Conservation (phyloP, 2,797 vertebrate genomes). For the Crenichthys baileyi region DNA sequence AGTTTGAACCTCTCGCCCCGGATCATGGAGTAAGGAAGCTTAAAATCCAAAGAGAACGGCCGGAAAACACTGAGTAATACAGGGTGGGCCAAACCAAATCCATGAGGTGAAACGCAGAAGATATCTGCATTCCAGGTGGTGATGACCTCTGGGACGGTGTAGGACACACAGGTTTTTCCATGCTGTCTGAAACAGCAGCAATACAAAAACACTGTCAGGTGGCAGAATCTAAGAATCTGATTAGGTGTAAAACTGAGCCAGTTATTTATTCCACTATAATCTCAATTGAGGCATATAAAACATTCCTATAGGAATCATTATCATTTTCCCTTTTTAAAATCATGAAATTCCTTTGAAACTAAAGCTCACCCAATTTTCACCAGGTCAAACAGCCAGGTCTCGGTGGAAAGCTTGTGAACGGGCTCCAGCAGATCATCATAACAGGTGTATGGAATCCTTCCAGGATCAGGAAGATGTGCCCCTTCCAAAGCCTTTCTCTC, state of each 20-base stretch:
- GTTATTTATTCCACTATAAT: neutral
- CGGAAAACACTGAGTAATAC: slow-evolving; percentile 79
- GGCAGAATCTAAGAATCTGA: neutral
- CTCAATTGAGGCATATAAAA: neutral
- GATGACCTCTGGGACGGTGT: slow-evolving; percentile 80
- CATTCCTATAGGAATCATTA: too few relatives aligned
- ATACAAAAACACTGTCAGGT: slow-evolving; percentile 17
- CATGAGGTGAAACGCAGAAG: slow-evolving; percentile 74
- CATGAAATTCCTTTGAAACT: neutral
- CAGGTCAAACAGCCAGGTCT: slow-evolving; percentile 81
- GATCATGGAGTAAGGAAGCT: slow-evolving; percentile 83
- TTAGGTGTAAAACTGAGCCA: neutral
- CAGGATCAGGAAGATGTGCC: neutral
- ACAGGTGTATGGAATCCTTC: neutral
- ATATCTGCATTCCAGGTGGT: slow-evolving; percentile 80
- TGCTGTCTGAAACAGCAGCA: slow-evolving; percentile 57
- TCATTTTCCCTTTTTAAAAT: neutral
- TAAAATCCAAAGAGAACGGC: slow-evolving; percentile 84
- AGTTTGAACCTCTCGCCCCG: slow-evolving; percentile 82
- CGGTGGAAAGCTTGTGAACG: slow-evolving; percentile 71
- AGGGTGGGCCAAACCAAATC: slow-evolving; percentile 80
- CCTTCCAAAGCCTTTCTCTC: neutral
- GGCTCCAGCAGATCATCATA: slow-evolving; percentile 35
- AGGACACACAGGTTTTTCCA: slow-evolving; percentile 53
- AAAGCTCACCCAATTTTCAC: slow-evolving; percentile 73